These are phyloP conservation scores for Numenius phaeopus DNA, from an alignment of 2,797 vertebrate species.

Conservation along the genomic window DNA sequence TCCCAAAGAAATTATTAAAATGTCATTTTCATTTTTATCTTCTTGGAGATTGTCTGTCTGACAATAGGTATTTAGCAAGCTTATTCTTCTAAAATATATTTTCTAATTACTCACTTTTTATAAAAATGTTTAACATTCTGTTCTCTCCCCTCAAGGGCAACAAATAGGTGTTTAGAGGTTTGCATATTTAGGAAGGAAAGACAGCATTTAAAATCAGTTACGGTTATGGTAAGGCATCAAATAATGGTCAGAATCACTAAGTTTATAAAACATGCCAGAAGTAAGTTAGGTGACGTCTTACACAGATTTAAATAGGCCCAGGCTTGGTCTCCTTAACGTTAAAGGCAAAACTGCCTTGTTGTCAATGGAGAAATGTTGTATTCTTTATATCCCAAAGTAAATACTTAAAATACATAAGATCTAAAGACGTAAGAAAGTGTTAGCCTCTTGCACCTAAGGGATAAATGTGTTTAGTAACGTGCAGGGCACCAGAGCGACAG, in stretches of 20 bases:
- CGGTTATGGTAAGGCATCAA: background rate
- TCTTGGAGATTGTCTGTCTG: background rate
- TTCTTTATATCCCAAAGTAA: background rate
- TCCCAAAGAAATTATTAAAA: slow-evolving; percentile 18
- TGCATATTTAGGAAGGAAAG: background rate
- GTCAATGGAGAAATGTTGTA: background rate
- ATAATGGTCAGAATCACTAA: background rate
- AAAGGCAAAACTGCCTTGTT: background rate
- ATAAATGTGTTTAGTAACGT: background rate
- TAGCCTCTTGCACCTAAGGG: background rate
- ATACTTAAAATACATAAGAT: background rate
- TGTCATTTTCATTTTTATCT: slow-evolving; percentile 10
- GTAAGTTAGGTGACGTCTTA: background rate
- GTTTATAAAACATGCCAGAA: background rate
- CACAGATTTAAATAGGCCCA: background rate
- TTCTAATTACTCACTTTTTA: background rate
- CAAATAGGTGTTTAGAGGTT: background rate
- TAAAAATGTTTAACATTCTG: background rate
- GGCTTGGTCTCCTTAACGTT: background rate
- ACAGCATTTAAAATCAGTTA: background rate
- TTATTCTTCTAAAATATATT: background rate
- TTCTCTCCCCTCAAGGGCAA: background rate
- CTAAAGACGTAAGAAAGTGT: background rate
- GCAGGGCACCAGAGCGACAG: background rate
- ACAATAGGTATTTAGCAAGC: background rate